phyloP scores from a whole-genome alignment of 2,797 vertebrate species.

The Sebastes diaconus region DNA sequence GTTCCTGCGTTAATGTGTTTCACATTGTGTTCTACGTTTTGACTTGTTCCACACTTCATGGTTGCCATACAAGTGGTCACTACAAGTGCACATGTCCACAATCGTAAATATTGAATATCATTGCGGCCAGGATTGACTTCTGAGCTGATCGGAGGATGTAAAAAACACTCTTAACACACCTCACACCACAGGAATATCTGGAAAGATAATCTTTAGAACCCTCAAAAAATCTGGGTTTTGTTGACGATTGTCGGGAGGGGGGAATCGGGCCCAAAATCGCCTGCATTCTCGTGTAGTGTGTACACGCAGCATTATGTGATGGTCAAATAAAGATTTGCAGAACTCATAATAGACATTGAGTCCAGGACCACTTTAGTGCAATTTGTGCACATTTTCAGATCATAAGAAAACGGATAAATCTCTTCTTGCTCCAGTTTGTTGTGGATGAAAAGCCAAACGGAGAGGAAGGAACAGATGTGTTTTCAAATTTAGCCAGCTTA shows the following conservation, averaged over 20 bases:
- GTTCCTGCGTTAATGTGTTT: not conserved
- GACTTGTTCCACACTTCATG: not conserved
- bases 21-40: not conserved
- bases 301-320: rapidly evolving
- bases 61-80: not conserved
- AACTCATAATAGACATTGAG: not conserved
- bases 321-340: not conserved
- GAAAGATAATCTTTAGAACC: too few relatives aligned
- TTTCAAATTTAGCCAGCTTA: not conserved
- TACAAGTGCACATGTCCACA: not conserved
- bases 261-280: not conserved
- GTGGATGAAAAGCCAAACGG: not conserved
- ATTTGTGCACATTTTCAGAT: not conserved
- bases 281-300: too few relatives aligned
- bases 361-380: not conserved
- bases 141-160: too few relatives aligned
- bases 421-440: constrained; percentile 3
- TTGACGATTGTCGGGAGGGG: too few relatives aligned
- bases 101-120: too few relatives aligned
- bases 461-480: constrained; percentile 7
- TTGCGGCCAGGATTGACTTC: too few relatives aligned
- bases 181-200: too few relatives aligned
- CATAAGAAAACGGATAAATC: not conserved
- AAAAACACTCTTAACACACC: too few relatives aligned
- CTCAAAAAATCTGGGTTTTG: too few relatives aligned